phyloP scores from a whole-genome alignment of 2,888 invertebrate species.

The Ormyrus nitidulus region DNA sequence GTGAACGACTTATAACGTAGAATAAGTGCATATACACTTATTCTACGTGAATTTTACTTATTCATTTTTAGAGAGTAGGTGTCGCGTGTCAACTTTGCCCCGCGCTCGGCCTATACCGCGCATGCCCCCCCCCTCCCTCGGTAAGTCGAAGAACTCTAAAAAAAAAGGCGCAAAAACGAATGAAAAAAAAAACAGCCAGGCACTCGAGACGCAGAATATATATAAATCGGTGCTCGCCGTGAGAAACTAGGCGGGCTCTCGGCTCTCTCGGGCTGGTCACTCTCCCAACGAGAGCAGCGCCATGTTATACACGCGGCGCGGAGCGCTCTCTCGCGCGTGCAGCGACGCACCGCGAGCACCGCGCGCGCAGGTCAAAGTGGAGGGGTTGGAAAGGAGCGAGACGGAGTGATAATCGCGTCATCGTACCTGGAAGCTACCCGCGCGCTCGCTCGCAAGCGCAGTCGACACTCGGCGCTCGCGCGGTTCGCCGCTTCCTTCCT shows the following conservation, averaged over 20 bases:
- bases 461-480: slow-evolving; percentile 52
- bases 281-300: slow-evolving; percentile 34
- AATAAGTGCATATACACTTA: too few relatives aligned
- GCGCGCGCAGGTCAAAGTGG: slow-evolving; percentile 44
- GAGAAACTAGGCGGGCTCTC: slow-evolving; percentile 49
- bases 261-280: not conserved
- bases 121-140: not conserved
- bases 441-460: slow-evolving; percentile 39
- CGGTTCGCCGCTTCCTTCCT: slow-evolving; percentile 14
- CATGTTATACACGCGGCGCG: not conserved
- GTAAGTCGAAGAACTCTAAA: not conserved
- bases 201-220: not conserved
- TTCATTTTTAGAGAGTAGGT: too few relatives aligned
- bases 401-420: slow-evolving; percentile 37
- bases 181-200: not conserved
- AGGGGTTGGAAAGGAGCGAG: slow-evolving; percentile 42
- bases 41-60: too few relatives aligned
- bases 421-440: slow-evolving; percentile 31
- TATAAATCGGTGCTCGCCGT: slow-evolving; percentile 20
- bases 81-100: slow-evolving; percentile 24
- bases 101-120: slow-evolving; percentile 2
- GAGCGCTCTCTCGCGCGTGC: too few relatives aligned
- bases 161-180: not conserved
- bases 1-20: too few relatives aligned
- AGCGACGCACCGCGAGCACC: too few relatives aligned